Percentiles rank a stretch among this genome's conserved stretches.
phyloP scores from a whole-genome alignment of 1,140 invertebrate species.

The Lethrus apterus region DNA sequence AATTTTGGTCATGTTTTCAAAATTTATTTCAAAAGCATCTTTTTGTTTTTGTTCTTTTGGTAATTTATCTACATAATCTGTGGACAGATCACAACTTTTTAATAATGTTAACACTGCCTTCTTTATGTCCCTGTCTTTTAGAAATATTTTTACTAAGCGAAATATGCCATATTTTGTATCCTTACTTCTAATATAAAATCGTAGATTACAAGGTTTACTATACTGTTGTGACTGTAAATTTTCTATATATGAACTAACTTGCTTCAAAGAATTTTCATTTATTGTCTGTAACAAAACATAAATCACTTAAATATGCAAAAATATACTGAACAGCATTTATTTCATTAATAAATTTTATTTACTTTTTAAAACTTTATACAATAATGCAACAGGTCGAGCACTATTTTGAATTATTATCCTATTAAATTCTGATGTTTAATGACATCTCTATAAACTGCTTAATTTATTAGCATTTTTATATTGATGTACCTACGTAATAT shows the following conservation, averaged over 20 bases:
- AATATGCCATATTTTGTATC: conserved; percentile 58
- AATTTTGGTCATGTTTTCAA: conserved; percentile 46
- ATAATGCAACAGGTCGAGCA: too few species aligned
- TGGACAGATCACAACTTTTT: conserved; percentile 72
- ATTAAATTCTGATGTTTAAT: too few species aligned
- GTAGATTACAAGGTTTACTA: conserved; percentile 51
- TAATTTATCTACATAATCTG: conserved; percentile 73
- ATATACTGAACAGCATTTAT: too few species aligned
- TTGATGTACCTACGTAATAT: too few species aligned
- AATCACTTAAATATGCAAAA: too few species aligned
- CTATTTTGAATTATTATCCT: too few species aligned
- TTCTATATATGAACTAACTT: conserved; percentile 76
- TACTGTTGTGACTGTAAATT: conserved; percentile 56
- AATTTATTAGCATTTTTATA: too few species aligned
- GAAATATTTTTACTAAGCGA: conserved; percentile 61
- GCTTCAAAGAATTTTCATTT: conserved; percentile 87
- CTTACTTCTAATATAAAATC: conserved; percentile 68
- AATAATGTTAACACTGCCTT: conserved; percentile 71
- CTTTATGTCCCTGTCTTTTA: conserved; percentile 61
- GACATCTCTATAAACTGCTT: too few species aligned
- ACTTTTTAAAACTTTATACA: too few species aligned
- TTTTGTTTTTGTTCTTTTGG: conserved; percentile 28
- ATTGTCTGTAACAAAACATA: conserved; percentile 54
- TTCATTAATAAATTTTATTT: conserved; percentile 17
- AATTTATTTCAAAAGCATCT: conserved; percentile 37